A percentile compares a stretch with the other conserved stretches of the same genome.
Evolutionary conservation across 2,113 vertebrate genomes (phyloP).

Genomic region (Sula dactylatra): DNA sequence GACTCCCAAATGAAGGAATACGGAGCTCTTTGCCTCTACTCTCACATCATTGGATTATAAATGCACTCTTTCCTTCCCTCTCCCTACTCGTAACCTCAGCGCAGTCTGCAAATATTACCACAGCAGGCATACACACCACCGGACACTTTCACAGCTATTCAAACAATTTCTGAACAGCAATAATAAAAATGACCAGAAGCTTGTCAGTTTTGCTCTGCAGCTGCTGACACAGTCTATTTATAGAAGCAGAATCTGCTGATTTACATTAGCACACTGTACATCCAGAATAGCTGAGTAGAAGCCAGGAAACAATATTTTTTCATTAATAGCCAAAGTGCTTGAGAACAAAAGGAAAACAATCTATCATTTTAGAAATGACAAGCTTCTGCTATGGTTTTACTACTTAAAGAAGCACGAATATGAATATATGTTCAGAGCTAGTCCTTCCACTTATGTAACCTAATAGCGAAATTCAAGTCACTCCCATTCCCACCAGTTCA

Average conservation of each 20-base stretch:
- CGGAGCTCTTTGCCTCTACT: not conserved
- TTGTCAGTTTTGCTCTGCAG: not conserved
- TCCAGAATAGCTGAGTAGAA: not conserved
- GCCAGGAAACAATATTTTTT: not conserved
- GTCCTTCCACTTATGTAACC: not conserved
- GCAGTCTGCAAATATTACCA: not conserved
- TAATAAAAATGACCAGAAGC: constrained; percentile 27
- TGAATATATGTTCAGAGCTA: not conserved
- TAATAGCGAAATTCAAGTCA: not conserved
- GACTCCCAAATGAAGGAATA: not conserved
- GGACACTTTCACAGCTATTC: not conserved
- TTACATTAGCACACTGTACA: not conserved
- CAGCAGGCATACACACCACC: not conserved
- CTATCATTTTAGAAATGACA: not conserved
- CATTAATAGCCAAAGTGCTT: not conserved
- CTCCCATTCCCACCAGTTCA: not conserved
- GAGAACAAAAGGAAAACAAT: not conserved
- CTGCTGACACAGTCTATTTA: not conserved
- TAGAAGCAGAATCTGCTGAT: constrained; percentile 34
- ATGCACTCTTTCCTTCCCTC: not conserved
- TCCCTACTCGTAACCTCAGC: not conserved
- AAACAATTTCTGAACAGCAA: not conserved
- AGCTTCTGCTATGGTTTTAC: not conserved
- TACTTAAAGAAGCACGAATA: not conserved
- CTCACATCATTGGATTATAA: not conserved